Base-by-base conservation (phyloP, 2,113 vertebrate genomes). In the Tringa solitaria region DNA sequence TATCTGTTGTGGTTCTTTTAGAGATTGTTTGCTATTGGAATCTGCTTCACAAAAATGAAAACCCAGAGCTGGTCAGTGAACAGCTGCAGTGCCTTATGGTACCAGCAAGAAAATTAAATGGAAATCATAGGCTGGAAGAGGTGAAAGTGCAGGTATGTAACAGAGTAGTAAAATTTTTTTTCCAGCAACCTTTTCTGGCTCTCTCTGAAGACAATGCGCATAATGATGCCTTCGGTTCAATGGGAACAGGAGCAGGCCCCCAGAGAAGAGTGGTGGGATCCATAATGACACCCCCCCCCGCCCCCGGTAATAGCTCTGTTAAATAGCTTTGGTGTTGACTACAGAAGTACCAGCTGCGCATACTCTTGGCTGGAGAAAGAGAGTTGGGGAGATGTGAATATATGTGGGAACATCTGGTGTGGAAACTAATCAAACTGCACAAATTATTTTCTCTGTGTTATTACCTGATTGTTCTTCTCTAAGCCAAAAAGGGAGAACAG, bases 331-430 rank as follows among this genome's bases (percentile, higher is more conserved):
- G 84, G 59, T 94, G 50, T 85, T 95, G 73, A 59, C 78, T 90
- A 33, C 54, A 87, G 59, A 88, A 77, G 43, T 33, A 83, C 68
- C 90, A 96, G 92, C 92, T 96, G 93, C 4, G 30, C 75, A 83
- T 56, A 45, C 27, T 81, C 72, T 96, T 93, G 90, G 88, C 90
- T 92, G 68, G 51, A 94, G 78, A 88, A 75, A 69, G 35, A 69
- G 82, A 80, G 63, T 26, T 85, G 56, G 68, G 85, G 92, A 95
- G 54, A 88, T 90, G 60, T 75, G 92, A 93, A 90, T 94, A 32
- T 88, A 78, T 88, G 85, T 93, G 92, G 85, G 93, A 97, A 90
- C 95, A 96, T 96, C 93, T 95, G 95, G 79, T 90, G 68, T 75
- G 43, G 64, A 88, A 92, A 88, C 82, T 86, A 96, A 96, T 95